phyloP scores from a whole-genome alignment of 2,888 invertebrate species.

The Nemotelus pantherinus region DNA sequence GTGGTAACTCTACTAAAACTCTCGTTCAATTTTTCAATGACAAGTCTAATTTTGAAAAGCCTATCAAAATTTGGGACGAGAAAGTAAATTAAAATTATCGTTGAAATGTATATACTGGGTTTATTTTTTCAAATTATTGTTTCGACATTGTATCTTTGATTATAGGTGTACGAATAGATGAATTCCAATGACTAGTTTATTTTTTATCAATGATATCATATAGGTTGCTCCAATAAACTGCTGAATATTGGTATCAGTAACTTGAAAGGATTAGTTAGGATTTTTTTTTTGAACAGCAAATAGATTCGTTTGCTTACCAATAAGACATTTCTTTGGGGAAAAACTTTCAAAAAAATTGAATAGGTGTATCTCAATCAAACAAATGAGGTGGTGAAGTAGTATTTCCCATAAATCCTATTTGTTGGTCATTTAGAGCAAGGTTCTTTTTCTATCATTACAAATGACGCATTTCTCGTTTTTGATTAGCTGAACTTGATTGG shows the following conservation, averaged over 20 bases:
- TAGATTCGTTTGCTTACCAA: constrained; percentile 21
- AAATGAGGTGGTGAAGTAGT: too few species aligned
- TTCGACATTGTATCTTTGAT: constrained; percentile 13
- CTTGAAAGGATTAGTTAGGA: constrained; percentile 41
- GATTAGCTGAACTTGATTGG: not conserved
- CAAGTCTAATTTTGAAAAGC: constrained; percentile 14
- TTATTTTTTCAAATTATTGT: not conserved
- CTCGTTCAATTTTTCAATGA: constrained; percentile 31
- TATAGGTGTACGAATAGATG: constrained; percentile 5
- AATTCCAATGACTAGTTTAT: constrained; percentile 2
- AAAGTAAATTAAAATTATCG: too few species aligned
- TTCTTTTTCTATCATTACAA: not conserved
- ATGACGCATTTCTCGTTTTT: not conserved
- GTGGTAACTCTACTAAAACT: constrained; percentile 11
- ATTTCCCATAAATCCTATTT: constrained; percentile 28
- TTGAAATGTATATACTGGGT: too few species aligned
- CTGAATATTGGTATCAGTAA: constrained; percentile 46
- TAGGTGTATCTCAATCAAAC: too few species aligned
- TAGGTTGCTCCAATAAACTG: constrained; percentile 40
- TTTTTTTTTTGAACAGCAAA: constrained; percentile 32
- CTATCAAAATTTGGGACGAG: not conserved
- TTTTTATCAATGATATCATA: constrained; percentile 6
- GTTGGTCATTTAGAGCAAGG: constrained; percentile 9
- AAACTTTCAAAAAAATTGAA: too few species aligned
- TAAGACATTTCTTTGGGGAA: too few species aligned